Conservation (phyloP, 2,797 vertebrate genomes). For the Notoglanidium macrostoma region DNA sequence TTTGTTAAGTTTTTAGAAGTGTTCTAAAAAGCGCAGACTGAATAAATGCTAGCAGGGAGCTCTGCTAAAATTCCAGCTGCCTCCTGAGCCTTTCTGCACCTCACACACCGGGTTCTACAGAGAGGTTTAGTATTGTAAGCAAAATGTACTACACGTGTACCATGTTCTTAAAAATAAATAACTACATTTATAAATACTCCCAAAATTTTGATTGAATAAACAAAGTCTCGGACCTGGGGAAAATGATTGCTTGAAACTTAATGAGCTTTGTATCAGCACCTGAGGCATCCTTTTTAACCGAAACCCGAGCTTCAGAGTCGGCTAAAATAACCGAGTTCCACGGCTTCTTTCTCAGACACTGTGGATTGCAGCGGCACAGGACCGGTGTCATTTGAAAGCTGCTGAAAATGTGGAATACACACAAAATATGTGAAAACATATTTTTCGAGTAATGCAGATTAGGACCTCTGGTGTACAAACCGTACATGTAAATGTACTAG, state of each 20-base stretch:
- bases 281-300: too few relatives aligned
- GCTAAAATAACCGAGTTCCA: neutral
- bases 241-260: neutral
- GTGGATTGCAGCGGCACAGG: neutral
- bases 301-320: neutral
- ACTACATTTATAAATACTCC: neutral
- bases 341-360: neutral
- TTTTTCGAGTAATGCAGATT: neutral
- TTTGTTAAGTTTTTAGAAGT: neutral
- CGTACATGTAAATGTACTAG: neutral
- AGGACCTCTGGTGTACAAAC: neutral
- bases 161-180: neutral
- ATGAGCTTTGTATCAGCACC: neutral
- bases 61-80: neutral
- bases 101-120: neutral
- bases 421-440: neutral
- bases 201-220: neutral
- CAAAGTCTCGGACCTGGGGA: neutral
- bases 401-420: too few relatives aligned
- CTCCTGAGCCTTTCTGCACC: neutral
- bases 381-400: neutral
- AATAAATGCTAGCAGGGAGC: neutral
- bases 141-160: neutral
- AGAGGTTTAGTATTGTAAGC: neutral
- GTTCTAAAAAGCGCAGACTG: neutral